These are phyloP conservation scores for Poeciliopsis presidionis DNA, from an alignment of 2,797 vertebrate genomes.

Conservation along the genomic window DNA sequence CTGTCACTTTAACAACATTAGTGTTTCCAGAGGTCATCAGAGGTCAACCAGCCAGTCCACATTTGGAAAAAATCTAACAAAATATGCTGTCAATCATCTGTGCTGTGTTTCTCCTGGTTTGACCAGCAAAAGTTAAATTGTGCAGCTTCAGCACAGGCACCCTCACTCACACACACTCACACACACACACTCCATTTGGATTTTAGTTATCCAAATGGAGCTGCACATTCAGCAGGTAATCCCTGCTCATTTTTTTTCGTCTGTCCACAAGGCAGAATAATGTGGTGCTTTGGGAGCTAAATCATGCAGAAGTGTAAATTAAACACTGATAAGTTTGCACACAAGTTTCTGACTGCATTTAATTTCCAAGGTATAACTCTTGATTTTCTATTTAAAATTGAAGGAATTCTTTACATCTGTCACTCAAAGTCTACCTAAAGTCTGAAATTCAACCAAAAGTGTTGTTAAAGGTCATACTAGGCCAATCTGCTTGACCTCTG, in stretches of 20 bases:
- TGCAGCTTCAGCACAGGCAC: conserved; percentile 52
- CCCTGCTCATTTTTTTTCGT: conserved; percentile 13
- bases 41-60: too few species aligned
- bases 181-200: conserved; percentile 14
- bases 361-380: not conserved
- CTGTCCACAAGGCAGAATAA: conserved; percentile 24
- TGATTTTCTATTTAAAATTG: not conserved
- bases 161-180: conserved; percentile 31
- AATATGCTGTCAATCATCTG: too few species aligned
- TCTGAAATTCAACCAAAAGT: conserved; percentile 19
- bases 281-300: conserved; percentile 6
- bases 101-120: too few species aligned
- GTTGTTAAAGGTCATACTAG: conserved; percentile 17
- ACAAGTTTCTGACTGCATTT: not conserved
- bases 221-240: conserved; percentile 44
- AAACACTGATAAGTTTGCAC: conserved; percentile 3
- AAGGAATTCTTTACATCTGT: not conserved
- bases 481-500: conserved; percentile 16
- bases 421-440: conserved; percentile 17
- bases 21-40: too few species aligned
- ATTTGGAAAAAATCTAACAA: too few species aligned
- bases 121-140: too few species aligned
- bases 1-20: too few species aligned
- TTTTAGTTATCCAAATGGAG: conserved; percentile 31
- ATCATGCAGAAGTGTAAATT: not conserved